Conservation (phyloP, 2,888 invertebrate species). For the Drosophila paramelanica region DNA sequence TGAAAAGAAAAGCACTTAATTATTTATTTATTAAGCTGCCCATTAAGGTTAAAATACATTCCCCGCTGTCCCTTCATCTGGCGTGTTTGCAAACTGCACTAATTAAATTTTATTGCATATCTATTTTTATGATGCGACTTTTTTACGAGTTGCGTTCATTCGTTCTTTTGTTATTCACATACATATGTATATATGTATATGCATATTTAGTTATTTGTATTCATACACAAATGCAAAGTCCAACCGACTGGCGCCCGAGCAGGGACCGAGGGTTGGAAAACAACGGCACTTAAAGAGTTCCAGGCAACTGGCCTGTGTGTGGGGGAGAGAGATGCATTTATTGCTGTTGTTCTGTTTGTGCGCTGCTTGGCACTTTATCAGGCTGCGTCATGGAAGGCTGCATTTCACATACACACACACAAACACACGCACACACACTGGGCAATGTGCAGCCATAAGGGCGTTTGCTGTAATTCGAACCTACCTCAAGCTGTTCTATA, state of each 20-base stretch:
- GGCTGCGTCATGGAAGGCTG: conserved; percentile 60
- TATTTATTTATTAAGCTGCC: conserved; percentile 9
- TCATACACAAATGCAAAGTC: conserved; percentile 18
- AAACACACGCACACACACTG: conserved; percentile 10
- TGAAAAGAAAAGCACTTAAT: background rate
- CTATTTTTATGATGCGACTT: conserved; percentile 47
- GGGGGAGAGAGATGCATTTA: conserved; percentile 23
- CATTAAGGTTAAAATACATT: conserved; percentile 17
- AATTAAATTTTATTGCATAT: conserved; percentile 68
- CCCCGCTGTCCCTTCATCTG: conserved; percentile 4
- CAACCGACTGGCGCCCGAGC: conserved; percentile 6
- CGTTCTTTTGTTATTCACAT: conserved; percentile 1
- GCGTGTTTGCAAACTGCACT: conserved; percentile 37
- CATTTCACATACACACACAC: conserved; percentile 40
- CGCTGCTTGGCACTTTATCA: conserved; percentile 49
- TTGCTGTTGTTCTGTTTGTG: conserved; percentile 25
- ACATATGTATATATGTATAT: background rate
- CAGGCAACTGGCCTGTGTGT: conserved; percentile 14
- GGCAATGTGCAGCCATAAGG: conserved; percentile 38
- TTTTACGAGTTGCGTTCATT: conserved; percentile 33
- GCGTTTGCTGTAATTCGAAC: conserved; percentile 64
- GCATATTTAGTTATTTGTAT: background rate
- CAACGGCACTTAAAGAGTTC: conserved; percentile 38
- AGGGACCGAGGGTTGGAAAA: conserved; percentile 3
- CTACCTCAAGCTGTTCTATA: conserved; percentile 79